A percentile compares a stretch with the other conserved stretches of the same genome.
Evolutionary conservation across 2,113 vertebrate genomes (phyloP).

Genomic region (Mus pahari): DNA sequence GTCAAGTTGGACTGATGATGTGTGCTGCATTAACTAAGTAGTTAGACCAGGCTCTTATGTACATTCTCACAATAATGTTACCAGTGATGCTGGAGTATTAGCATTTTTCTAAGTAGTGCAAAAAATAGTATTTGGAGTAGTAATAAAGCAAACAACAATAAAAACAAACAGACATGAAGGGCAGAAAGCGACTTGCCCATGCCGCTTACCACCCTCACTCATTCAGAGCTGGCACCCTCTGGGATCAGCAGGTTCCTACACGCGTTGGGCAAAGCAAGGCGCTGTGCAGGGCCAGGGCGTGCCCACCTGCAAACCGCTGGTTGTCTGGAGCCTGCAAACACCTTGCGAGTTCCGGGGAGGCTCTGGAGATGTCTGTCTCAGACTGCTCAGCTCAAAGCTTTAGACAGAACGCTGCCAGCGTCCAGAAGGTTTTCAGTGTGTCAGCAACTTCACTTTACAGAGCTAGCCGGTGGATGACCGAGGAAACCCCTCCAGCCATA

Average conservation of each 20-base stretch:
- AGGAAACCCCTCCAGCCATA: constrained; percentile 17
- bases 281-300: constrained; percentile 29
- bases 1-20: background rate
- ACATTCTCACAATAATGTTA: background rate
- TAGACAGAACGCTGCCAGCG: background rate
- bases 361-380: background rate
- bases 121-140: background rate
- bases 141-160: background rate
- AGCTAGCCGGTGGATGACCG: constrained; percentile 50
- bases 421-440: constrained; percentile 66
- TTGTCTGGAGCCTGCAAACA: background rate
- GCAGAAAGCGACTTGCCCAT: background rate
- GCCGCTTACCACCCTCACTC: background rate
- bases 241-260: constrained; percentile 49
- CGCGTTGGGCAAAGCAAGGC: background rate
- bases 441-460: constrained; percentile 72
- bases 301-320: constrained; percentile 29
- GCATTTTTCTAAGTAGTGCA: background rate
- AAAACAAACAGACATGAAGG: too few relatives aligned
- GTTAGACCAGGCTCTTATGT: background rate
- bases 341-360: constrained; percentile 13
- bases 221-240: background rate
- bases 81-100: background rate
- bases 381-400: background rate
- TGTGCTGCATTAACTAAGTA: background rate